Evolutionary conservation across 2,113 vertebrate species (phyloP).

Genomic region (Nerophis lumbriciformis): DNA sequence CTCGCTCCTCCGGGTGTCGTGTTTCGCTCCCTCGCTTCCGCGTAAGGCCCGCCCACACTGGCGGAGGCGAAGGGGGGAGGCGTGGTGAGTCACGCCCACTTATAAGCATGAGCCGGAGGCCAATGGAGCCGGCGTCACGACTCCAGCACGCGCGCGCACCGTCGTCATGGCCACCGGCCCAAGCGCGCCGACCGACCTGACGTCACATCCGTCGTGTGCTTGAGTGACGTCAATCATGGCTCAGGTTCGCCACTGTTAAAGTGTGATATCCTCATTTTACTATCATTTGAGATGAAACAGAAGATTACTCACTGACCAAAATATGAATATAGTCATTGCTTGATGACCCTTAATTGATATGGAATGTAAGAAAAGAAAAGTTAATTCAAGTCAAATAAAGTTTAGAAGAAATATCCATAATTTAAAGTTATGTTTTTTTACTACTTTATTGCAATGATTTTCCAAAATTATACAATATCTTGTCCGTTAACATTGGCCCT

Average conservation of each 20-base stretch:
- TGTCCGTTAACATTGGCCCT: too few relatives aligned
- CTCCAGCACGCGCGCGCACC: slow-evolving; percentile 54
- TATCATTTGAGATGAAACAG: too few relatives aligned
- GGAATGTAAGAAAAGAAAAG: neutral
- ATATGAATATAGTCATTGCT: too few relatives aligned
- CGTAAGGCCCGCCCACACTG: slow-evolving; percentile 67
- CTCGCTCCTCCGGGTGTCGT: slow-evolving; percentile 74
- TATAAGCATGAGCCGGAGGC: slow-evolving; percentile 57
- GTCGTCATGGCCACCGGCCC: slow-evolving; percentile 66
- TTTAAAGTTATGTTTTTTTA: too few relatives aligned
- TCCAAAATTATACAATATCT: too few relatives aligned
- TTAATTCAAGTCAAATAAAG: too few relatives aligned
- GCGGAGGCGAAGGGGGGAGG: slow-evolving; percentile 29
- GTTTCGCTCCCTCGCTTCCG: slow-evolving; percentile 77
- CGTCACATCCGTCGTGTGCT: slow-evolving; percentile 58
- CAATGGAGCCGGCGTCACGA: slow-evolving; percentile 59
- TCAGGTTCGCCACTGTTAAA: neutral
- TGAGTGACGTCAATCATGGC: slow-evolving; percentile 10
- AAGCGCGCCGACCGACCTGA: slow-evolving; percentile 48
- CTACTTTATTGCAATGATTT: too few relatives aligned
- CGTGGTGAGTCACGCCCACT: slow-evolving; percentile 69
- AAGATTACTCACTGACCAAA: too few relatives aligned
- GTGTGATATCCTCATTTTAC: too few relatives aligned
- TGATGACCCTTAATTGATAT: too few relatives aligned
- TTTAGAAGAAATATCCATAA: too few relatives aligned